Evolutionary conservation across 1,140 invertebrate species (phyloP).

Genomic region (Cepaea nemoralis): DNA sequence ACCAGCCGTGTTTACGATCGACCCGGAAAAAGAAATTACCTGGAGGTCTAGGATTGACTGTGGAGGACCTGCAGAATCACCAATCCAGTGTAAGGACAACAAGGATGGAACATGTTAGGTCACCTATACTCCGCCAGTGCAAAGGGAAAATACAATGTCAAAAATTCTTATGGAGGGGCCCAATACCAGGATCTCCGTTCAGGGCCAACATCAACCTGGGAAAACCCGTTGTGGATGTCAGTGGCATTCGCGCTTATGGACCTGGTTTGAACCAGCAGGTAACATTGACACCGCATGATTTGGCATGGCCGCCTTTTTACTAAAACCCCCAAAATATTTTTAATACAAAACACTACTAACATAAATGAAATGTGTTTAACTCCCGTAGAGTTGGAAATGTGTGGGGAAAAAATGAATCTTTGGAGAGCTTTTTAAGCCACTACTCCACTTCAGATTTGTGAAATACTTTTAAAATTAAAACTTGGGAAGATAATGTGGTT

Average conservation of each 20-base stretch:
- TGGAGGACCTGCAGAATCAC: slow-evolving; percentile 87
- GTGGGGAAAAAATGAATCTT: too few relatives aligned
- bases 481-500: too few relatives aligned
- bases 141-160: slow-evolving; percentile 86
- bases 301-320: not conserved
- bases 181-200: slow-evolving; percentile 96
- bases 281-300: slow-evolving; percentile 45
- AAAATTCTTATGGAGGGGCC: slow-evolving; percentile 96
- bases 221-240: slow-evolving; percentile 77
- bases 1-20: slow-evolving; percentile 81
- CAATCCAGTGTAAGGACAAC: slow-evolving; percentile 86
- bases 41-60: slow-evolving; percentile 86
- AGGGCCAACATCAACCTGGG: slow-evolving; percentile 81
- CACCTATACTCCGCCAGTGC: slow-evolving; percentile 83
- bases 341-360: too few relatives aligned
- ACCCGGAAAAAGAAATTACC: slow-evolving; percentile 57
- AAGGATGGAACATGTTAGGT: slow-evolving; percentile 87
- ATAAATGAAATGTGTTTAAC: too few relatives aligned
- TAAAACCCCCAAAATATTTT: too few relatives aligned
- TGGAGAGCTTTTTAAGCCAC: too few relatives aligned
- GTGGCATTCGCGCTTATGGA: slow-evolving; percentile 76
- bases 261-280: slow-evolving; percentile 83
- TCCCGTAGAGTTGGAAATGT: too few relatives aligned
- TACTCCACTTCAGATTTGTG: too few relatives aligned
- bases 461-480: too few relatives aligned